Conservation (phyloP, 2,888 invertebrate species). For the Napeogenes inachia region DNA sequence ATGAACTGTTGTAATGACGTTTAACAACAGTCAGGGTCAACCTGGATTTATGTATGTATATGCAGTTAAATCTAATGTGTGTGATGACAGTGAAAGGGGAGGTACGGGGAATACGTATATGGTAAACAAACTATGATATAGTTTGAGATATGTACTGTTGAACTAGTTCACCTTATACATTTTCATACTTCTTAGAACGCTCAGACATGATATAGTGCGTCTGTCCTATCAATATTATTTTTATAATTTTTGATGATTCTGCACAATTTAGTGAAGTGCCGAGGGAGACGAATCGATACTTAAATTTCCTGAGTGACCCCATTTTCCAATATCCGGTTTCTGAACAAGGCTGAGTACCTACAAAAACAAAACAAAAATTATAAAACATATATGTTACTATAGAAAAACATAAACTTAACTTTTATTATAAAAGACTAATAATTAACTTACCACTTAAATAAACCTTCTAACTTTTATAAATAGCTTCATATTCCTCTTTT, state of each 20-base stretch:
- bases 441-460: not conserved
- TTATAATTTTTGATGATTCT: slow-evolving; percentile 40
- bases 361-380: not conserved
- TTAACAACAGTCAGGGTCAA: slow-evolving; percentile 23
- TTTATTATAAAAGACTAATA: not conserved
- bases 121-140: no score
- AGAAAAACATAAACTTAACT: not conserved
- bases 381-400: not conserved
- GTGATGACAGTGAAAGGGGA: no score
- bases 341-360: slow-evolving; percentile 8
- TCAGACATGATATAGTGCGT: no score
- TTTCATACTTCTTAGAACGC: no score
- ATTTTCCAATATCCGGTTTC: slow-evolving; percentile 71
- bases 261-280: slow-evolving; percentile 61
- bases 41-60: no score
- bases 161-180: no score
- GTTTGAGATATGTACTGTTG: no score
- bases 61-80: not conserved
- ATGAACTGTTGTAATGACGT: slow-evolving; percentile 23
- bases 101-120: no score
- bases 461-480: slow-evolving; percentile 1
- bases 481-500: not conserved
- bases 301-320: slow-evolving; percentile 70
- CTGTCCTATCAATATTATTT: not conserved
- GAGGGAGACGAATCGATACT: slow-evolving; percentile 50